Evolutionary conservation across 1,140 invertebrate species (phyloP).

Genomic region (Mya arenaria): DNA sequence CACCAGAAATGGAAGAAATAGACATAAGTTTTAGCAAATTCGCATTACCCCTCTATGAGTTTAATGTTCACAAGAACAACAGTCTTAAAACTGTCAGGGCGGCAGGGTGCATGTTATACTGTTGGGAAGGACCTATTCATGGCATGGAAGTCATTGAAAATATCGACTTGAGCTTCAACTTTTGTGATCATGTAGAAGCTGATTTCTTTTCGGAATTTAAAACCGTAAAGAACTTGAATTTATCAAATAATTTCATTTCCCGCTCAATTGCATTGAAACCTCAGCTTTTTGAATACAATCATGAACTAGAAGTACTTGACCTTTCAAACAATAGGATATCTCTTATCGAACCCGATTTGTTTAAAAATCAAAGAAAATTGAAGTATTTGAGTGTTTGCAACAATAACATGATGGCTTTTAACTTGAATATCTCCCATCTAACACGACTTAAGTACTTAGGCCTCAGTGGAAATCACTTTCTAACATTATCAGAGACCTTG

Average conservation of each 20-base stretch:
- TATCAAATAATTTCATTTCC: neutral
- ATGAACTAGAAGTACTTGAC: constrained; percentile 3
- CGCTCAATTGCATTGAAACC: neutral
- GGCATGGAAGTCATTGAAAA: neutral
- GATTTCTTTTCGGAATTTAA: neutral
- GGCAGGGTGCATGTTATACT: constrained; percentile 17
- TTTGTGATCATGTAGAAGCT: neutral
- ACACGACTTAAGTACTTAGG: neutral
- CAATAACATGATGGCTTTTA: constrained; percentile 11
- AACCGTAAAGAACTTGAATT: neutral
- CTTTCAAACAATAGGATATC: constrained; percentile 20
- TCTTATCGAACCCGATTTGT: neutral
- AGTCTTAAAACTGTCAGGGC: constrained; percentile 7
- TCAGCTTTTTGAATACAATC: neutral
- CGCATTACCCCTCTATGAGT: neutral
- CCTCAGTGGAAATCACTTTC: neutral
- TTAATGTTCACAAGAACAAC: constrained; percentile 7
- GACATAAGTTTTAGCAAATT: constrained; percentile 33
- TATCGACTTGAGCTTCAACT: constrained; percentile 21
- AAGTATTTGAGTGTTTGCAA: neutral
- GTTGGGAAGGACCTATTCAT: constrained; percentile 37
- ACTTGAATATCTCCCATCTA: constrained; percentile 22
- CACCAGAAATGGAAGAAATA: constrained; percentile 10
- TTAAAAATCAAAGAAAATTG: neutral
- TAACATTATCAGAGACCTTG: neutral